Evolutionary conservation across 2,797 vertebrate species (phyloP).

Genomic region (Sebastes dallii): DNA sequence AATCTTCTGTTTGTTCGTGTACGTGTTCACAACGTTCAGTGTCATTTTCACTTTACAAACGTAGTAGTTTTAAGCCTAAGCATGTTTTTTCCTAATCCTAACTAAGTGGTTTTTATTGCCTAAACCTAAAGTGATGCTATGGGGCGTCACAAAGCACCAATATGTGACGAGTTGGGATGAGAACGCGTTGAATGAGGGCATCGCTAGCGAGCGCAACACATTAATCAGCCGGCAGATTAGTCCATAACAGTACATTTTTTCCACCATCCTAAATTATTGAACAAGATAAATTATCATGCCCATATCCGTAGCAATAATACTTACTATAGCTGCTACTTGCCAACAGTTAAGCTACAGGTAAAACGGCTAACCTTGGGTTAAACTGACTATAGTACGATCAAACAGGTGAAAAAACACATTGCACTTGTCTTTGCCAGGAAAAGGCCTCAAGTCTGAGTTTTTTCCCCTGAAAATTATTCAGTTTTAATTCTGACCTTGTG

Average conservation of each 20-base stretch:
- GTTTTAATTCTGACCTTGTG: slow-evolving; percentile 11
- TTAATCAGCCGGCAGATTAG: neutral
- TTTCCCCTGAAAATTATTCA: neutral
- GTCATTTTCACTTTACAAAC: too few species aligned
- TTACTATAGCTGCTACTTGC: neutral
- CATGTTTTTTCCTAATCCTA: too few species aligned
- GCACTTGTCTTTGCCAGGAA: neutral
- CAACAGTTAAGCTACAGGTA: neutral
- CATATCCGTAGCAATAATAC: neutral
- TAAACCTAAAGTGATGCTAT: too few species aligned
- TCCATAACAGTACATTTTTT: neutral
- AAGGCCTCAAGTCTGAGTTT: neutral
- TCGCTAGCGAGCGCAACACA: neutral
- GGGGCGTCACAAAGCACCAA: too few species aligned
- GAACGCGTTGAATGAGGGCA: too few species aligned
- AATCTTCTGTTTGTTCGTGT: too few species aligned
- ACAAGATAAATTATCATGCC: neutral
- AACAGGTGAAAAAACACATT: neutral
- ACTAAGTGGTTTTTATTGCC: too few species aligned
- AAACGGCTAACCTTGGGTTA: neutral
- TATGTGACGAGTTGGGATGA: too few species aligned
- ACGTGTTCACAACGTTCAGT: too few species aligned
- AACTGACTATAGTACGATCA: neutral
- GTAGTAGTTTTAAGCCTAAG: too few species aligned
- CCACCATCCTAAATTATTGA: neutral